These are phyloP conservation scores for Hippocampus guttulatus DNA, from an alignment of 2,113 vertebrate species.

Conservation along the genomic window DNA sequence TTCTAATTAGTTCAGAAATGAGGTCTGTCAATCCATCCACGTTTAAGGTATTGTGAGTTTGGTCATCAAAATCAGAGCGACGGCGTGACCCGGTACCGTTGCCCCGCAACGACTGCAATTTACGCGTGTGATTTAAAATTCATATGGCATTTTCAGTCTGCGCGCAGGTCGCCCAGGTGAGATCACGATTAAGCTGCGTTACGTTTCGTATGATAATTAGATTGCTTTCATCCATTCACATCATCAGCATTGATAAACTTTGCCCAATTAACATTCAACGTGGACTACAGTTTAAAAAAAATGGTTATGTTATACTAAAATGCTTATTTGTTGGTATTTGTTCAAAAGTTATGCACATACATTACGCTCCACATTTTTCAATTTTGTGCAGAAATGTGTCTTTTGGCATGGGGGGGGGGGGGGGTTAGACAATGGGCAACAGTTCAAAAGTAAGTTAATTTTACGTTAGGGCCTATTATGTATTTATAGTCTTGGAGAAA, in stretches of 20 bases:
- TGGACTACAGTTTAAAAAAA: not conserved
- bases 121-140: constrained; percentile 61
- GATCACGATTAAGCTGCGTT: constrained; percentile 39
- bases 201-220: constrained; percentile 68
- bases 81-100: constrained; percentile 51
- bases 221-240: constrained; percentile 4
- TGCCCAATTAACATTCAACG: constrained; percentile 53
- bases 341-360: not conserved
- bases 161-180: constrained; percentile 60
- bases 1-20: constrained; percentile 38
- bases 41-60: constrained; percentile 9
- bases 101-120: constrained; percentile 41
- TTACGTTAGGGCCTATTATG: not conserved
- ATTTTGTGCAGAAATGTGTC: too few relatives aligned
- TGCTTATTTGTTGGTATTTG: not conserved
- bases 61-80: constrained; percentile 53
- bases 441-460: not conserved
- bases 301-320: not conserved
- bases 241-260: constrained; percentile 56
- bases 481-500: not conserved
- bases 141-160: constrained; percentile 57
- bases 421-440: not conserved
- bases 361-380: not conserved
- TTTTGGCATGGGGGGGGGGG: not conserved
- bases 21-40: constrained; percentile 33